Percentiles rank a stretch among this genome's conserved stretches.
phyloP scores from a whole-genome alignment of 2,888 invertebrate species.

The Lottia gigantea region DNA sequence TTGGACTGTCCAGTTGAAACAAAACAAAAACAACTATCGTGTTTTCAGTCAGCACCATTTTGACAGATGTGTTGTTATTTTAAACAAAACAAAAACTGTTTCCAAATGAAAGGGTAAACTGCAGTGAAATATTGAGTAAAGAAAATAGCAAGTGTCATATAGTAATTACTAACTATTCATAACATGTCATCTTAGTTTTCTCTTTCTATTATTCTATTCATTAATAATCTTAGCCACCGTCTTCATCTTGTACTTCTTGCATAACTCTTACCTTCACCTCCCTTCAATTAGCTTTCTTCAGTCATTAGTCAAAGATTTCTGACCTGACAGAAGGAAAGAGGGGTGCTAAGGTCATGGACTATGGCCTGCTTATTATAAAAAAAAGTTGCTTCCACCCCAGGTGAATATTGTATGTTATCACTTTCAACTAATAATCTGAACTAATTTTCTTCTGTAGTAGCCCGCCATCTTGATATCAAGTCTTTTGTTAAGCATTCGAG shows the following conservation, averaged over 20 bases:
- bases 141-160: background rate
- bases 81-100: too few species aligned
- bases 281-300: background rate
- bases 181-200: background rate
- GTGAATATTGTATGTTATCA: slow-evolving; percentile 10
- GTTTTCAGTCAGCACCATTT: too few species aligned
- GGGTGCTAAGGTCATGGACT: slow-evolving; percentile 10
- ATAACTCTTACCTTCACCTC: background rate
- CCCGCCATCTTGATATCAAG: slow-evolving; percentile 9
- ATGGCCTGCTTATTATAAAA: background rate
- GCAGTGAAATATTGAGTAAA: too few species aligned
- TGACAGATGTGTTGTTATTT: too few species aligned
- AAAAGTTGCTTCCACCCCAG: slow-evolving; percentile 5
- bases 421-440: slow-evolving; percentile 11
- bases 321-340: background rate
- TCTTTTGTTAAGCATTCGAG: background rate
- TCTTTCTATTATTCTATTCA: background rate
- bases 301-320: background rate
- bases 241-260: background rate
- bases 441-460: slow-evolving; percentile 9
- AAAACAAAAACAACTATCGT: too few species aligned
- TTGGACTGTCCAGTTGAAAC: too few species aligned
- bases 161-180: background rate
- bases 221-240: background rate
- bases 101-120: too few species aligned